Evolutionary conservation across 2,113 vertebrate species (phyloP), one percentile per base, ranked within the genome.

Genomic region (Limnothrissa miodon): DNA sequence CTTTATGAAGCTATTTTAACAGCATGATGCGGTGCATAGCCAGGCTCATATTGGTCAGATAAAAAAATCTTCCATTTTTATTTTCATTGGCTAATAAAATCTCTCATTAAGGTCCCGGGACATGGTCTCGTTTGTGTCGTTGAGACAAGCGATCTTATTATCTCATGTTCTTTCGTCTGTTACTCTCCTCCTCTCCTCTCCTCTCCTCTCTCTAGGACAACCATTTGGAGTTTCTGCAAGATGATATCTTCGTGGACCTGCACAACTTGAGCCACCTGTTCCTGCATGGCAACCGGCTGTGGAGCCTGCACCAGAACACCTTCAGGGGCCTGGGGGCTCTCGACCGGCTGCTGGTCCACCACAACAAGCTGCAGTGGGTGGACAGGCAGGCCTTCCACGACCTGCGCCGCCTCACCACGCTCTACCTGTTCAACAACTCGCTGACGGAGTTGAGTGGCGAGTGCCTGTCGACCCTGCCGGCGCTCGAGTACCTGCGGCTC

Each of bases 191-290:
- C 9, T 87, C 10, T 89, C 56, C 70, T 87, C 17, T 83, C 15
- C 59, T 33, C 59, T 33, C n/a, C 9, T 87, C 10, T 89, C 56
- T 83, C 45, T 86, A 95, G 96, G 97, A 99, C 87, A 99, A 99
- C 88, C 96, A 97, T 87, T 96, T 99, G 0, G 97, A 97, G 93
- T 96, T 96, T 91, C 96, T 99, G 80, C 98, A 98, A 90, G 97
- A 99, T 4, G 97, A 99, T 92, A 96, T 97, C 85, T 99, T 99
- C 78, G 94, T 94, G 89, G 98, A 99, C 93, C 95, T 99, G 85
- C 97, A 97, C 92, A 99, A 99, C 93, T 95, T 99, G 84, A 99
- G 97, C 89, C 98, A 99, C 94, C 95, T 99, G 87, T 99, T 99
- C 89, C 95, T 99, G 89, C 98, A 99, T 0, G 98, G 98, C 85